Base-by-base conservation (phyloP, 2,888 invertebrate species). In the Plagodis dolabraria region DNA sequence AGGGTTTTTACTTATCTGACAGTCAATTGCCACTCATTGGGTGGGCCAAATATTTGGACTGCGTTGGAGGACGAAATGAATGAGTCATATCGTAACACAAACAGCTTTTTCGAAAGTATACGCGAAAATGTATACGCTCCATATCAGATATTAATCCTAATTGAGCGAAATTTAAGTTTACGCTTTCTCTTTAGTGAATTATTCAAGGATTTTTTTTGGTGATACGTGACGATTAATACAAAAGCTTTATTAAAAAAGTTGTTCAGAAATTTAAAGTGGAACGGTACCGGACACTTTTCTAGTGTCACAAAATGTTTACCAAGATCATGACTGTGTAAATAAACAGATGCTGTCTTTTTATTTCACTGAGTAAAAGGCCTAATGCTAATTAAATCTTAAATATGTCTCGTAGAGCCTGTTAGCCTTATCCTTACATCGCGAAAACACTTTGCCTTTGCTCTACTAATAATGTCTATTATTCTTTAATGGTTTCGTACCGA, bases 391-490 rank as follows among this genome's bases (percentile, higher is more conserved):
- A 60, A 53, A 50, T 53, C 53, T 57, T 53, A 53, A 57, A 61
- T 61, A 61, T 53, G 49, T 57, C 56, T 47, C 12, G 34, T 34
- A 49, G 60, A 46, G 49, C 45, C 46, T 49, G 56, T 53, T 53
- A 48, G 38, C 47, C 46, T 57, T 61, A 61, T 57, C 60, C 60
- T 46, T 43, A 53, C 60, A 61, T 57, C 60, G 49, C 42, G 53
- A 38, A 60, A 55, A 56, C 56, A 56, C 60, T 59, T 54, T 55
- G 60, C 60, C 60, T 48, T 45, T 53, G 52, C 60, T 35, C 55
- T 56, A 46, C 56, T 61, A 61, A 53, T 57, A 57, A 57, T 53
- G 49, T 33, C 53, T 61, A 56, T 61, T 61, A 61, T 61, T 56
- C 45, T 52, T 36, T 34, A 34, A 34, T 10, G n/a, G 42, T 46